phyloP scores from a whole-genome alignment of 2,888 invertebrate genomes.

The Acrobasis repandana region DNA sequence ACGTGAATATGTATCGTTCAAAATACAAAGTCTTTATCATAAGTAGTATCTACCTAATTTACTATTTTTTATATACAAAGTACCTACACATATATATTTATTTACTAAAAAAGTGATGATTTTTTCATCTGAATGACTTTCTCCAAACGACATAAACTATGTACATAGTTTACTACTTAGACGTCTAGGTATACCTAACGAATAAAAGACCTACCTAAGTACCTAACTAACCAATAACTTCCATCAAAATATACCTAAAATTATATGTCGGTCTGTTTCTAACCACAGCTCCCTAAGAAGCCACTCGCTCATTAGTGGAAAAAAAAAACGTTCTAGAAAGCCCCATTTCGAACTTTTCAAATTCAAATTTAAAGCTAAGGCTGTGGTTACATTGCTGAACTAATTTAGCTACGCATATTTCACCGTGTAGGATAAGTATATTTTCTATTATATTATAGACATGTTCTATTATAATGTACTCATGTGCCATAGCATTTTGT shows the following conservation, averaged over 20 bases:
- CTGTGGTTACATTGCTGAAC: slow-evolving; percentile 34
- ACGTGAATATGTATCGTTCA: too few species aligned
- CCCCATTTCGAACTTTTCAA: slow-evolving; percentile 69
- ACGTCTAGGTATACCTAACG: too few species aligned
- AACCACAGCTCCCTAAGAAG: slow-evolving; percentile 69
- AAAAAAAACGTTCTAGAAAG: slow-evolving; percentile 66
- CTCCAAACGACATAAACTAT: too few species aligned
- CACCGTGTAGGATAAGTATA: not conserved
- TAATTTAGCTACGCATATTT: not conserved
- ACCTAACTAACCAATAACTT: not conserved
- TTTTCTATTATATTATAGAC: not conserved
- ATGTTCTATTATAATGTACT: too few species aligned
- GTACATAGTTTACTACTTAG: too few species aligned
- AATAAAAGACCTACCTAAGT: not conserved
- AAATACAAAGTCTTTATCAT: too few species aligned
- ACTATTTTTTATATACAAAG: too few species aligned
- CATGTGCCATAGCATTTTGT: too few species aligned
- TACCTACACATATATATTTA: too few species aligned
- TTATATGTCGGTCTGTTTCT: slow-evolving; percentile 38
- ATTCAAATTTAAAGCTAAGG: slow-evolving; percentile 71
- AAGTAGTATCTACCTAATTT: too few species aligned
- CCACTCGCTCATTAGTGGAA: slow-evolving; percentile 61
- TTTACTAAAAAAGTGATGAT: too few species aligned
- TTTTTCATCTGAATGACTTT: too few species aligned
- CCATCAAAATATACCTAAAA: slow-evolving; percentile 5